phyloP scores from a whole-genome alignment of 1,140 invertebrate species.

The Drosophila ogumai region DNA sequence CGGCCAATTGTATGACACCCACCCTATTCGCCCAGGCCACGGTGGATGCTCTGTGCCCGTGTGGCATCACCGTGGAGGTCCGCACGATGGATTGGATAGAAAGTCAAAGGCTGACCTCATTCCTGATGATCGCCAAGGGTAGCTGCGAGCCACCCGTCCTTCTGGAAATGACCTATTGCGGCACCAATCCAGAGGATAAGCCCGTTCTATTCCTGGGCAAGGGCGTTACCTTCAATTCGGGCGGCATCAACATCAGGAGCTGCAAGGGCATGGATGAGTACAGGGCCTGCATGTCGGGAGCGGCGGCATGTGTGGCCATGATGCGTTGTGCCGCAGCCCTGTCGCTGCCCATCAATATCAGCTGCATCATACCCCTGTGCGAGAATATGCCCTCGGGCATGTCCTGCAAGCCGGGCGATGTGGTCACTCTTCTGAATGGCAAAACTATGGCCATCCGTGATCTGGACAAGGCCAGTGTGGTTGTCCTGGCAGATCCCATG shows the following conservation, averaged over 20 bases:
- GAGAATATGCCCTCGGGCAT: slow-evolving; percentile 95
- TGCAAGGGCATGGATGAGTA: slow-evolving; percentile 91
- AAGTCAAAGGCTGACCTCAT: slow-evolving; percentile 89
- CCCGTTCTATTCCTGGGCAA: slow-evolving; percentile 90
- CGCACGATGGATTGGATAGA: slow-evolving; percentile 90
- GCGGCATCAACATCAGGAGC: slow-evolving; percentile 92
- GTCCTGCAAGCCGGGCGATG: slow-evolving; percentile 94
- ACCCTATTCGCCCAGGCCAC: slow-evolving; percentile 90
- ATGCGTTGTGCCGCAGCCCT: slow-evolving; percentile 67
- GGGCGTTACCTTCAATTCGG: slow-evolving; percentile 94
- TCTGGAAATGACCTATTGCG: slow-evolving; percentile 89
- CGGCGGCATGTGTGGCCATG: slow-evolving; percentile 68
- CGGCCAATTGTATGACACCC: slow-evolving; percentile 94
- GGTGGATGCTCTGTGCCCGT: slow-evolving; percentile 85
- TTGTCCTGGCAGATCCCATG: slow-evolving; percentile 95
- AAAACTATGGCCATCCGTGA: slow-evolving; percentile 91
- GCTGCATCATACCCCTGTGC: slow-evolving; percentile 86
- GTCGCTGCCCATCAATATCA: slow-evolving; percentile 72
- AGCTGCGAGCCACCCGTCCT: slow-evolving; percentile 90
- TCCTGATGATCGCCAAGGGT: slow-evolving; percentile 91
- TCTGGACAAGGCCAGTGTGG: slow-evolving; percentile 95
- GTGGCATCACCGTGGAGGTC: slow-evolving; percentile 88
- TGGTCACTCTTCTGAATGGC: slow-evolving; percentile 92
- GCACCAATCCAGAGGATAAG: slow-evolving; percentile 84
- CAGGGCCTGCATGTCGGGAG: slow-evolving; percentile 92